Evolutionary conservation across 2,888 invertebrate species (phyloP).

Genomic region (Agrochola circellaris): DNA sequence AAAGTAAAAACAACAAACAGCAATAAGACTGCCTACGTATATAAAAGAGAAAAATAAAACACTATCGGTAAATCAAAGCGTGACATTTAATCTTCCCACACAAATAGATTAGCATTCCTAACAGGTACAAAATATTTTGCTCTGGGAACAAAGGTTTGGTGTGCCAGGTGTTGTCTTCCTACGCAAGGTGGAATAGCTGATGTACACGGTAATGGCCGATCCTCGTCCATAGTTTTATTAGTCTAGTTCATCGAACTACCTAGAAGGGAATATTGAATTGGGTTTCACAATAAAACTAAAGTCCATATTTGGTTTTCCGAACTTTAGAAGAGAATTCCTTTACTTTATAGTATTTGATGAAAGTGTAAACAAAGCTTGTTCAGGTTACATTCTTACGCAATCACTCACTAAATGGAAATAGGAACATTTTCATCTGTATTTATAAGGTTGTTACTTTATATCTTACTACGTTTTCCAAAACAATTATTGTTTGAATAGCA

Average conservation of each 20-base stretch:
- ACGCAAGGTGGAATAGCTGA: not conserved
- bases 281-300: not conserved
- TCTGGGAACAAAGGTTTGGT: constrained; percentile 35
- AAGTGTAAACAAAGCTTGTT: not conserved
- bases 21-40: not conserved
- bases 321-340: not conserved
- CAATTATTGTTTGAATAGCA: not conserved
- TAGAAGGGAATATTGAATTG: not conserved
- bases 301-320: not conserved
- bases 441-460: not conserved
- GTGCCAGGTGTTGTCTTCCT: constrained; percentile 38
- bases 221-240: not conserved
- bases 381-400: not conserved
- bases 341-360: not conserved
- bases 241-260: not conserved
- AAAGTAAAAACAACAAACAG: not conserved
- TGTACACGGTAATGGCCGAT: not conserved
- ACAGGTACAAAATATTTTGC: constrained; percentile 39
- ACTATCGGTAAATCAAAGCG: constrained; percentile 30
- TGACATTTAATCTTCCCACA: constrained; percentile 39
- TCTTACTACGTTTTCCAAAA: not conserved
- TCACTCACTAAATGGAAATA: not conserved
- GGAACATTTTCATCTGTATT: not conserved
- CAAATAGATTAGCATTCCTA: constrained; percentile 29
- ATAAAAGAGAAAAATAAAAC: constrained; percentile 13